These are phyloP conservation scores for Lordiphosa clarofinis DNA, from an alignment of 1,140 invertebrate species.

Conservation along the genomic window DNA sequence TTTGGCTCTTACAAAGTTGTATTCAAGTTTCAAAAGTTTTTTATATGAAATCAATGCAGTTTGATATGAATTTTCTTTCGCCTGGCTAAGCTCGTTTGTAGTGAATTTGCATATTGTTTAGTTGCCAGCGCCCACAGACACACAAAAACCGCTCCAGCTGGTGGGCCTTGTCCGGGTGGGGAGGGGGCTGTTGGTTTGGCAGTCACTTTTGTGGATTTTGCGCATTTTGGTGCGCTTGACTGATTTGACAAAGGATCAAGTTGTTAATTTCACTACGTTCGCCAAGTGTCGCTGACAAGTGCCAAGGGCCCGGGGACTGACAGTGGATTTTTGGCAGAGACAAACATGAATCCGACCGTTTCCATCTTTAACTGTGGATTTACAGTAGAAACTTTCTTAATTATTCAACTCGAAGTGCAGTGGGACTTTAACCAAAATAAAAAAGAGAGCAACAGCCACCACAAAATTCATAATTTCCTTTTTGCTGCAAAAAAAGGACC, in stretches of 20 bases:
- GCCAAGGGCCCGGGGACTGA: slow-evolving; percentile 13
- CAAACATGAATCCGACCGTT: slow-evolving; percentile 13
- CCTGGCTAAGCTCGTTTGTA: slow-evolving; percentile 29
- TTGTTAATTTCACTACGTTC: slow-evolving; percentile 52
- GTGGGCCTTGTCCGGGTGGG: background rate
- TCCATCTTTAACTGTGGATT: background rate
- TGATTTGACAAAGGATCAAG: slow-evolving; percentile 72
- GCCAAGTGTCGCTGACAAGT: slow-evolving; percentile 37
- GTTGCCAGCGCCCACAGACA: slow-evolving; percentile 3
- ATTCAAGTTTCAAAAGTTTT: no score
- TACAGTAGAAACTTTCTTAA: slow-evolving; percentile 3
- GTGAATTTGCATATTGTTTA: slow-evolving; percentile 39
- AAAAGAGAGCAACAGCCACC: slow-evolving; percentile 12
- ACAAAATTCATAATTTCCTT: slow-evolving; percentile 67
- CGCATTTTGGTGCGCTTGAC: slow-evolving; percentile 52
- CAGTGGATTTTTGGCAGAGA: slow-evolving; percentile 15
- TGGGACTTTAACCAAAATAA: slow-evolving; percentile 1
- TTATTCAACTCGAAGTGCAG: background rate
- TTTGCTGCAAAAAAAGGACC: slow-evolving; percentile 21
- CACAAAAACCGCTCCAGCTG: background rate
- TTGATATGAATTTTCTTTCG: slow-evolving; percentile 3
- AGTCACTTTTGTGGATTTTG: slow-evolving; percentile 46
- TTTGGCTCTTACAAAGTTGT: no score
- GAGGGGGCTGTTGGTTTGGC: slow-evolving; percentile 6
- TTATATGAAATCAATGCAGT: background rate